These are phyloP conservation scores for Phenganax subtilis DNA, from an alignment of 92 coral and sea anemone species.

Conservation along the genomic window DNA sequence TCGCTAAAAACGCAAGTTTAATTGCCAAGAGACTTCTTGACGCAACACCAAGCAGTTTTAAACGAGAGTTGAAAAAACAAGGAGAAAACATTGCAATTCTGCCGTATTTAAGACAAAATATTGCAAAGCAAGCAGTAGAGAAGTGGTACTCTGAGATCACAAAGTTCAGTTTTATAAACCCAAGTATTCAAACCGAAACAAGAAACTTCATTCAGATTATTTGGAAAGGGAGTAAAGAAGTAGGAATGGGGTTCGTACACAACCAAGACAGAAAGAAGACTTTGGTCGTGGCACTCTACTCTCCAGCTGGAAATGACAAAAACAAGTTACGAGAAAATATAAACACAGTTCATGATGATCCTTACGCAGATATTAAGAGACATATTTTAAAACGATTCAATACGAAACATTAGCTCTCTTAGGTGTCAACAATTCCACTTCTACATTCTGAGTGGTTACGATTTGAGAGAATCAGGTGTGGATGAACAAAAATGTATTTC, in stretches of 20 bases:
- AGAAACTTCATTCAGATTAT: constrained; percentile 89
- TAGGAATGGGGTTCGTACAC: constrained; percentile 64
- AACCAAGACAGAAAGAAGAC: constrained; percentile 22
- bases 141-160: constrained; percentile 78
- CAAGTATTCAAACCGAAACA: constrained; percentile 60
- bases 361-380: constrained; percentile 26
- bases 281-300: constrained; percentile 29
- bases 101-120: constrained; percentile 40
- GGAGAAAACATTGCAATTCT: constrained; percentile 33
- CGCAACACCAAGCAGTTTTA: constrained; percentile 20
- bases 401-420: too few relatives aligned
- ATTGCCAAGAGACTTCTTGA: constrained; percentile 3
- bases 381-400: background rate
- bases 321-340: constrained; percentile 9
- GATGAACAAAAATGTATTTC: too few relatives aligned
- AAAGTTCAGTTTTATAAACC: constrained; percentile 76
- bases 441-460: too few relatives aligned
- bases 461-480: too few relatives aligned
- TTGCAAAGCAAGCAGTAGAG: constrained; percentile 61
- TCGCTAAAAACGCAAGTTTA: constrained; percentile 20
- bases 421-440: too few relatives aligned
- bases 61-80: constrained; percentile 27
- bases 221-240: constrained; percentile 71
- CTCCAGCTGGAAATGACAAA: constrained; percentile 23
- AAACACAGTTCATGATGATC: constrained; percentile 17